These are phyloP conservation scores for Tragopan temminckii DNA, from an alignment of 2,797 vertebrate genomes.

Conservation along the genomic window DNA sequence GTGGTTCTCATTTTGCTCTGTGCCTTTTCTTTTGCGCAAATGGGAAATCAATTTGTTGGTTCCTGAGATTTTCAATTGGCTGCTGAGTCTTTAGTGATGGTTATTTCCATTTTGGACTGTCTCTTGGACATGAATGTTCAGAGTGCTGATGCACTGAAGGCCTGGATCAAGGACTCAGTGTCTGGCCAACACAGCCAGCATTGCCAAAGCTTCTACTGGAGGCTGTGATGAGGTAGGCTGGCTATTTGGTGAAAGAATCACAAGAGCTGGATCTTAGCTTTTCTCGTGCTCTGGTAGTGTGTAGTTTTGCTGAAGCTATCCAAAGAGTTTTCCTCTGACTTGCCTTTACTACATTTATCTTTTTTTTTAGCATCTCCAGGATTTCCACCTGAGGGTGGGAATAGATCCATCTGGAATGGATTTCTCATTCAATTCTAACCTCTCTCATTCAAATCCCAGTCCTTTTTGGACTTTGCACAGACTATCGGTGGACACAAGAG, in stretches of 20 bases:
- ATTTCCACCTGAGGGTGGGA: neutral
- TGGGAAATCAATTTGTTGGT: neutral
- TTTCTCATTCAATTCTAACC: neutral
- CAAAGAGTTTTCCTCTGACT: neutral
- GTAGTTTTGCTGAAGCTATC: neutral
- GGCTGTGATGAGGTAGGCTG: neutral
- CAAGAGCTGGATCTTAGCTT: neutral
- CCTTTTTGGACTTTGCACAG: neutral
- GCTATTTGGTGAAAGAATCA: neutral
- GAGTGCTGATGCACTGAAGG: neutral
- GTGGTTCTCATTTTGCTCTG: neutral
- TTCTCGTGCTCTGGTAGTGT: neutral
- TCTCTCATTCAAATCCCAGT: neutral
- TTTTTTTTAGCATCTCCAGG: neutral
- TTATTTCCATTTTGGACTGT: neutral
- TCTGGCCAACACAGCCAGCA: neutral
- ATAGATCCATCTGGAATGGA: neutral
- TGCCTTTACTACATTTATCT: neutral
- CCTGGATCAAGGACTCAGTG: neutral
- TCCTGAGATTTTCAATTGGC: neutral
- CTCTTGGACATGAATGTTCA: neutral
- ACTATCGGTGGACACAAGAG: neutral
- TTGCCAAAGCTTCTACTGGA: neutral
- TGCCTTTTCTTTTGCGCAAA: neutral
- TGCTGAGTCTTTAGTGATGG: neutral